A percentile compares a stretch with the other conserved stretches of the same genome.
Evolutionary conservation across 2,888 invertebrate species (phyloP).

Genomic region (Sphaeridia pumilis): DNA sequence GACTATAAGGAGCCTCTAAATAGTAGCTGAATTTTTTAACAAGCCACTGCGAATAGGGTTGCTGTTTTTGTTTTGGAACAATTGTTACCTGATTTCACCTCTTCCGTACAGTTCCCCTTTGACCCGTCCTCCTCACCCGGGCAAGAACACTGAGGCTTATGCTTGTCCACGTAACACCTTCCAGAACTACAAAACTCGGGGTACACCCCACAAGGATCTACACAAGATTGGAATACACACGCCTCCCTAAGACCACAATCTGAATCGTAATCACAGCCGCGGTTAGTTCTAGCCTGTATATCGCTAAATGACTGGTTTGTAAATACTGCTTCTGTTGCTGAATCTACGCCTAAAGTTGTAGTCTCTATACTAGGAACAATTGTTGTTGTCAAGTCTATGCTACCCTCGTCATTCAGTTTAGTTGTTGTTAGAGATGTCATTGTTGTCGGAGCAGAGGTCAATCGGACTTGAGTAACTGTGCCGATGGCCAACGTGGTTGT

Average conservation of each 20-base stretch:
- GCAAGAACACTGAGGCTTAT: conserved; percentile 38
- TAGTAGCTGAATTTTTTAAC: background rate
- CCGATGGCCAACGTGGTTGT: background rate
- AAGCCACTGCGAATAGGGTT: background rate
- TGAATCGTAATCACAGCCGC: conserved; percentile 23
- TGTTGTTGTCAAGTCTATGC: background rate
- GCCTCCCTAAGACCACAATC: conserved; percentile 22
- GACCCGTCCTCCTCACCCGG: conserved; percentile 55
- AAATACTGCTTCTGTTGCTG: background rate
- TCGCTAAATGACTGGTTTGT: background rate
- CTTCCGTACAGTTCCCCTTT: conserved; percentile 21
- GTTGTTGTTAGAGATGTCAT: too few species aligned
- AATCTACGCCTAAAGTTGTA: background rate
- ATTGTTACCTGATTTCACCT: conserved; percentile 28
- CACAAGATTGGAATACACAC: conserved; percentile 33
- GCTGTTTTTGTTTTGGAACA: background rate
- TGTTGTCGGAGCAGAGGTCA: too few species aligned
- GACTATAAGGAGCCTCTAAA: background rate
- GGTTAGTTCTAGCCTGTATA: conserved; percentile 12
- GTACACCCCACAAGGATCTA: conserved; percentile 56
- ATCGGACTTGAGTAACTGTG: background rate
- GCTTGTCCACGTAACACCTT: conserved; percentile 51
- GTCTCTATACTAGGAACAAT: background rate
- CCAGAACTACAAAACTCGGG: conserved; percentile 17
- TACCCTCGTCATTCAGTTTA: too few species aligned